Percentiles rank a stretch among this genome's conserved stretches.
These are phyloP conservation scores for Orientallactaga bullata DNA, from an alignment of 2,113 vertebrate species.

Conservation along the genomic window DNA sequence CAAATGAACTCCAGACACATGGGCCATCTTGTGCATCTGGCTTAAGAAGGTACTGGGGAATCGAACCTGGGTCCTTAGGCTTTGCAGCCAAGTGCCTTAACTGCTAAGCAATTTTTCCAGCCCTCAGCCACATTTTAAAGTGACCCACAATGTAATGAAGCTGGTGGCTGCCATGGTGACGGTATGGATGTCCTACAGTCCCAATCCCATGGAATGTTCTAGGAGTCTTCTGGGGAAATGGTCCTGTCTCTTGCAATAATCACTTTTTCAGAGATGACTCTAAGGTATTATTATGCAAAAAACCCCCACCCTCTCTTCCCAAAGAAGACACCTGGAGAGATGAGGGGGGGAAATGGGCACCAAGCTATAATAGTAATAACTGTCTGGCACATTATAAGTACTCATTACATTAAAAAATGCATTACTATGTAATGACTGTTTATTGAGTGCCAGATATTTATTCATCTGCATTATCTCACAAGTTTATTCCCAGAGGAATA, in stretches of 20 bases:
- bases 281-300: background rate
- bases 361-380: background rate
- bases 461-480: background rate
- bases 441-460: background rate
- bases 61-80: too few relatives aligned
- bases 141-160: background rate
- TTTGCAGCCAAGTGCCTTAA: too few relatives aligned
- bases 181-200: background rate
- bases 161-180: background rate
- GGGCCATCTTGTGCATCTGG: too few relatives aligned
- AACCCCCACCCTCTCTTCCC: background rate
- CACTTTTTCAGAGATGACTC: background rate
- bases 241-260: background rate
- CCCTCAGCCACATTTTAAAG: background rate
- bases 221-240: background rate
- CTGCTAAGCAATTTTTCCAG: too few relatives aligned
- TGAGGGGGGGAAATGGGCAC: background rate
- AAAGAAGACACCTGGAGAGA: background rate
- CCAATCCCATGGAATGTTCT: background rate
- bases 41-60: too few relatives aligned
- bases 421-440: constrained; percentile 23
- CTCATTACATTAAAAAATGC: constrained; percentile 15
- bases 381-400: background rate
- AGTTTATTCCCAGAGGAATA: background rate
- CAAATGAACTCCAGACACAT: too few relatives aligned